These are phyloP conservation scores for Lucilia sericata DNA, from an alignment of 1,140 invertebrate genomes.

Conservation along the genomic window DNA sequence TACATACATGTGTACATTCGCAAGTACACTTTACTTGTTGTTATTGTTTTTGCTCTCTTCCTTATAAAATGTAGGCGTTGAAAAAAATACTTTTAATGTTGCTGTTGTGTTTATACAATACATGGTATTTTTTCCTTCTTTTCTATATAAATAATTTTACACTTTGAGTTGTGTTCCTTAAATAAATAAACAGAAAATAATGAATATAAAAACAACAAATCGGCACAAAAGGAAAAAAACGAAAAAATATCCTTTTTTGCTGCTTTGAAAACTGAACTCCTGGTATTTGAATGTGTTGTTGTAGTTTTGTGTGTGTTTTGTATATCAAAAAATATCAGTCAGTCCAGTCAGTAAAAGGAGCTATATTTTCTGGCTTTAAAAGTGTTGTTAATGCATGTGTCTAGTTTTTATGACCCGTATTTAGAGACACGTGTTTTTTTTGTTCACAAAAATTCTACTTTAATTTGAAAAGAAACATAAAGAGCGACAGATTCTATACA, in stretches of 20 bases:
- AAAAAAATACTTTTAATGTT: background rate
- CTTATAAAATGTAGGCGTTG: background rate
- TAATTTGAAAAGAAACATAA: background rate
- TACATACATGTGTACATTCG: background rate
- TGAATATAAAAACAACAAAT: no score
- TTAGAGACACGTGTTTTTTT: conserved; percentile 5
- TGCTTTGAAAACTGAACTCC: background rate
- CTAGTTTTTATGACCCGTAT: background rate
- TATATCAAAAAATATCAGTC: no score
- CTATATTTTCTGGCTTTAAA: background rate
- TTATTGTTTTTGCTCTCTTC: no score
- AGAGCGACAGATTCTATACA: no score
- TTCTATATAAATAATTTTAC: background rate
- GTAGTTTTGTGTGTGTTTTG: background rate
- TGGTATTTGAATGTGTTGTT: background rate
- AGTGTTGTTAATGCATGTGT: no score
- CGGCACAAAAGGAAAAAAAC: no score
- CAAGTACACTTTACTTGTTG: no score
- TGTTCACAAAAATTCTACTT: background rate
- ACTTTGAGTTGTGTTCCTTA: no score
- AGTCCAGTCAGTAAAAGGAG: background rate
- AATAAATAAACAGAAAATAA: no score
- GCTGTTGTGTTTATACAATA: background rate
- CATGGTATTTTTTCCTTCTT: background rate
- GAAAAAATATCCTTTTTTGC: background rate